Conservation (phyloP, 2,888 invertebrate species). For the Pseudococcus jackbeardsleyi region DNA sequence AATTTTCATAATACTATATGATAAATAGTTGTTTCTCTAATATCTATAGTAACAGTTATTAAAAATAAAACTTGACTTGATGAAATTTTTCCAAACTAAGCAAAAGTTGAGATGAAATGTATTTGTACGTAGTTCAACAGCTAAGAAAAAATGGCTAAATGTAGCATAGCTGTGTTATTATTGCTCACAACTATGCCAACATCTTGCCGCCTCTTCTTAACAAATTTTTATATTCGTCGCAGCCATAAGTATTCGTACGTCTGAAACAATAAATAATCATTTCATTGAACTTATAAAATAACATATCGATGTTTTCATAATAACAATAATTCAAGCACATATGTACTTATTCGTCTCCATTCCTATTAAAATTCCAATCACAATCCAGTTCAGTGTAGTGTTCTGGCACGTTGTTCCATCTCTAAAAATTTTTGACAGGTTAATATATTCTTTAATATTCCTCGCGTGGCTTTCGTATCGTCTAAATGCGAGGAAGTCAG, state of each 20-base stretch:
- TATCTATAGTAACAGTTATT: not conserved
- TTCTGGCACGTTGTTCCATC: slow-evolving; percentile 26
- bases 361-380: slow-evolving; percentile 48
- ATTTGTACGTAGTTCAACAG: not conserved
- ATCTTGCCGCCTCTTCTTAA: slow-evolving; percentile 81
- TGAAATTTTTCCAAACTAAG: not conserved
- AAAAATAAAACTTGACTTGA: not conserved
- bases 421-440: slow-evolving; percentile 46
- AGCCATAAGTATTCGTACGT: slow-evolving; percentile 3
- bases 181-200: slow-evolving; percentile 85
- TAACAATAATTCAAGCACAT: slow-evolving; percentile 4
- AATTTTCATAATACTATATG: not conserved
- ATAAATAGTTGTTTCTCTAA: not conserved
- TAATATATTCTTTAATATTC: slow-evolving; percentile 39
- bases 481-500: slow-evolving; percentile 37
- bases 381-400: slow-evolving; percentile 5
- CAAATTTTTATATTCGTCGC: slow-evolving; percentile 33
- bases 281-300: slow-evolving; percentile 33
- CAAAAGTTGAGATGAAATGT: not conserved
- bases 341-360: slow-evolving; percentile 2
- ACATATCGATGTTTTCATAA: slow-evolving; percentile 35
- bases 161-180: slow-evolving; percentile 84
- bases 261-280: slow-evolving; percentile 54
- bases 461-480: not conserved
- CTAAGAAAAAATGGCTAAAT: slow-evolving; percentile 80